phyloP scores from a whole-genome alignment of 2,113 vertebrate genomes.

The Reinhardtius hippoglossoides region DNA sequence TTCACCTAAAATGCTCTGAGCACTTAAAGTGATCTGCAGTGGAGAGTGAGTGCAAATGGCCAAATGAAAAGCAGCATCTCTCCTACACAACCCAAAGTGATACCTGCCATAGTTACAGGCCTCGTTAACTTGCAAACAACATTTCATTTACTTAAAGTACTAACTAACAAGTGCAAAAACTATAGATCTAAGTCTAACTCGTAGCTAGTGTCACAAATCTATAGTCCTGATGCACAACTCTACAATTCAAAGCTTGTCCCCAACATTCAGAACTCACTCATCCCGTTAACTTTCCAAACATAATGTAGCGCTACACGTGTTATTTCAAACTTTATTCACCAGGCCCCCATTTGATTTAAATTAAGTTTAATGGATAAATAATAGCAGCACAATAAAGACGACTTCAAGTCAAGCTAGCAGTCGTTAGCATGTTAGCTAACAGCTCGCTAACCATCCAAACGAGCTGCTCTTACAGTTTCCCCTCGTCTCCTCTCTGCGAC shows the following conservation, averaged over 20 bases:
- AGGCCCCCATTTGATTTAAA: neutral
- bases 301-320: neutral
- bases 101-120: too few relatives aligned
- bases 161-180: too few relatives aligned
- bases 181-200: too few relatives aligned
- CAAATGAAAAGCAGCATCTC: too few relatives aligned
- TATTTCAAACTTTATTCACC: neutral
- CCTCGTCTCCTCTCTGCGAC: slow-evolving; percentile 24
- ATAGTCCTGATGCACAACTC: neutral
- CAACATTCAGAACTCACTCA: neutral
- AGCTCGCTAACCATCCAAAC: slow-evolving; percentile 51
- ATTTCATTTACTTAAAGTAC: too few relatives aligned
- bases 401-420: slow-evolving; percentile 25
- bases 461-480: slow-evolving; percentile 52
- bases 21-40: too few relatives aligned
- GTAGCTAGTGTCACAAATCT: neutral
- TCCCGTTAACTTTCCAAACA: slow-evolving; percentile 25
- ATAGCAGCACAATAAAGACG: neutral
- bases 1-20: too few relatives aligned
- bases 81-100: too few relatives aligned
- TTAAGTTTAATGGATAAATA: neutral
- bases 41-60: too few relatives aligned
- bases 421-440: slow-evolving; percentile 60
- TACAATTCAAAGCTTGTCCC: neutral
- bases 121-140: too few relatives aligned